Base-by-base conservation (phyloP, 2,888 invertebrate genomes). In the Heliconius ethilla region DNA sequence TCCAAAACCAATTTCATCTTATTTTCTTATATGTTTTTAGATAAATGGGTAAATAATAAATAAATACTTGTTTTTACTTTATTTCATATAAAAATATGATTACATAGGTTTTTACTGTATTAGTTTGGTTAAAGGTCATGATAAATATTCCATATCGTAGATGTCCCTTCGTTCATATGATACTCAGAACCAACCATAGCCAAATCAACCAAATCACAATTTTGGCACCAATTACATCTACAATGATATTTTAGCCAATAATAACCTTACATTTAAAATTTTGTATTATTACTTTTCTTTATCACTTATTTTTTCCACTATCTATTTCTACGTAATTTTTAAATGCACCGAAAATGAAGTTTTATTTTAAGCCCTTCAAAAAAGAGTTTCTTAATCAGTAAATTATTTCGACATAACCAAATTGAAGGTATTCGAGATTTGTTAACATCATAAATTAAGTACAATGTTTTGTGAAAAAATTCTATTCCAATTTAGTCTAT, bases 161-260 rank as follows among this genome's bases (percentile, higher is more conserved):
- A 80, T 75, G 74, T 78, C 75, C 55, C 72, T 72, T 63, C 25
- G 73, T 76, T 80, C 75, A 75, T 40, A 76, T 73, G 51, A 33
- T 33, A 59, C 22, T 70, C 29, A 72, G 72, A 72, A 72, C 72
- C 75, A 78, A 78, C 63, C 75, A 29, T 77, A 76, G 67, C 33
- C 33, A 33, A 33, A 33, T 33, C 37, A 40, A 40, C 11, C 11
- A 40, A 67, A 65, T 86, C 79, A 82, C 83, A 88, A 87, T 91
- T 92, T 92, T 92, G 92, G 92, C 92, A 92, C 92, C 89, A 86
- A 89, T 89, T 86, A 87, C 80, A 85, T 84, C 84, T 89, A 88
- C 75, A 73, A 75, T 69, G 55, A 76, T 72, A 78, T 78, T 79
- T 63, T 72, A 79, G 77, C 75, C 74, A 75, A 76, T 75, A 45